Evolutionary conservation across 2,888 invertebrate genomes (phyloP), one percentile per base, ranked within the genome.

Genomic region (Drosophila kanekoi): DNA sequence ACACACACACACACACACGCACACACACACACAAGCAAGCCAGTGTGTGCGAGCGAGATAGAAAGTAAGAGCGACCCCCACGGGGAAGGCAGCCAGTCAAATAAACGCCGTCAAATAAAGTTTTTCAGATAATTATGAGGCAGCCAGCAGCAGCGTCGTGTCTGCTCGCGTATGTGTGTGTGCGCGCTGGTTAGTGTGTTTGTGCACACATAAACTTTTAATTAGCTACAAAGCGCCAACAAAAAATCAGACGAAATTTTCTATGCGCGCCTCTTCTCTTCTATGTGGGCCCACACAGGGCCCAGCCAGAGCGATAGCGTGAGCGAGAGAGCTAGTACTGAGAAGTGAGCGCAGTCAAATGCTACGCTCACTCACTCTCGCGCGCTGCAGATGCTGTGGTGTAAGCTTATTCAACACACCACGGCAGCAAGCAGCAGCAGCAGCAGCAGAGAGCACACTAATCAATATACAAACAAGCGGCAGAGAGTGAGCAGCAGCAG

Each of bases 171-270:
- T 28, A 28, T 62, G 13, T 53, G 37, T 56, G 64, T 40, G 14
- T 59, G 53, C 67, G 41, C 61, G 48, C 41, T 35, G 43, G 52
- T 51, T 38, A 54, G 64, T 72, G 54, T 56, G 23, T 79, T 51
- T 66, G 58, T 66, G 69, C 59, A 67, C 75, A 82, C 72, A 82
- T 88, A 77, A 84, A 88, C 79, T 84, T 84, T 84, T 84, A 84
- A 84, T 84, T 89, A 84, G 84, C 89, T 89, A 69, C 87, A 83
- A 88, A 84, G 89, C 89, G 84, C 78, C 73, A 84, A 76, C 76
- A 72, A 79, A 72, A 70, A 77, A 87, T 72, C 79, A 64, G 65
- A 69, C 65, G 41, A 69, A 68, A 66, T 72, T 67, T 75, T 65
- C 64, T 71, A 70, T 53, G 52, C 52, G 61, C 60, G 61, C 61